Conservation (phyloP, 2,888 invertebrate genomes). For the Melanotus villosus region DNA sequence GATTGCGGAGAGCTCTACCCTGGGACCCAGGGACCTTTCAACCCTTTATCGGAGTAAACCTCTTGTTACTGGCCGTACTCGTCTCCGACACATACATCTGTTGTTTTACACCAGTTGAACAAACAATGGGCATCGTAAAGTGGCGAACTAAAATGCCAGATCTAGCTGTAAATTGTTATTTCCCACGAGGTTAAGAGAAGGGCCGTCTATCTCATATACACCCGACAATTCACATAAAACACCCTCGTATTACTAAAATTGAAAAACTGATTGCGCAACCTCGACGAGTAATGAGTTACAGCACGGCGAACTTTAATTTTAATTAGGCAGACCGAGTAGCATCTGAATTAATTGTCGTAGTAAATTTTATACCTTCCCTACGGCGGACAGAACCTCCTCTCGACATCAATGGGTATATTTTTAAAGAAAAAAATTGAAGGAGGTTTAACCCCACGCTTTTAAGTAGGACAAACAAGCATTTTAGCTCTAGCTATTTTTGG, state of each 20-base stretch:
- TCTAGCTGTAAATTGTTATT: slow-evolving; percentile 50
- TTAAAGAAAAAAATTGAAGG: too few relatives aligned
- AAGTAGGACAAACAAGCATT: too few relatives aligned
- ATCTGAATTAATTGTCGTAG: too few relatives aligned
- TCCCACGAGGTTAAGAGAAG: slow-evolving; percentile 33
- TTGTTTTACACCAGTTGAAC: slow-evolving; percentile 55
- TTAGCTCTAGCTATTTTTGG: too few relatives aligned
- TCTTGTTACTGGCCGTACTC: slow-evolving; percentile 41
- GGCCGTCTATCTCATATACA: slow-evolving; percentile 20
- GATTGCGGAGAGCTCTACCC: slow-evolving; percentile 61
- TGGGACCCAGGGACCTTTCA: slow-evolving; percentile 56
- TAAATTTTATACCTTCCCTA: too few relatives aligned
- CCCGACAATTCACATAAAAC: slow-evolving; percentile 15
- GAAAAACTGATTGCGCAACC: slow-evolving; percentile 32
- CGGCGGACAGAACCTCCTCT: too few relatives aligned
- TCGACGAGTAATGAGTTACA: background rate
- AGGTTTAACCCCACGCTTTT: too few relatives aligned
- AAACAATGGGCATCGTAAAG: slow-evolving; percentile 50
- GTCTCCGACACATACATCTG: slow-evolving; percentile 52
- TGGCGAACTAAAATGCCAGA: slow-evolving; percentile 44
- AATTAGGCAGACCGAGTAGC: background rate
- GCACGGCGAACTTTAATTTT: background rate
- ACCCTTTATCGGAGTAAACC: slow-evolving; percentile 59
- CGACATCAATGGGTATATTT: too few relatives aligned
- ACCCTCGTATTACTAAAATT: slow-evolving; percentile 31